phyloP scores from a whole-genome alignment of 2,797 vertebrate species.

The Platyrinchus mystaceus region DNA sequence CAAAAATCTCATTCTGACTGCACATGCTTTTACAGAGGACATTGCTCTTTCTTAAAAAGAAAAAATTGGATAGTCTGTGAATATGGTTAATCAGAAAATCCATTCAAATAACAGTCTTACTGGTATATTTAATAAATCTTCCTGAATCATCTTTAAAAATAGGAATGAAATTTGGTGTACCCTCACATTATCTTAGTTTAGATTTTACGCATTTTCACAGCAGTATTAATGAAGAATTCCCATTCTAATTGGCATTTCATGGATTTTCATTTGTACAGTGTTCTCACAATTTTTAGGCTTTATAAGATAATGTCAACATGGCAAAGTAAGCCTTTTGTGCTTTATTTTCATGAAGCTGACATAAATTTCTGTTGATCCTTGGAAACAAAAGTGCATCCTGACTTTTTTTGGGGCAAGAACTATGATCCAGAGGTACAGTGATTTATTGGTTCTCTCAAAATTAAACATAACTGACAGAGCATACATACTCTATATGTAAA shows the following conservation, averaged over 20 bases:
- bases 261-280: background rate
- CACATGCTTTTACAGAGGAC: background rate
- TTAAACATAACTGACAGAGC: background rate
- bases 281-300: background rate
- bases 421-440: background rate
- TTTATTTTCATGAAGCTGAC: background rate
- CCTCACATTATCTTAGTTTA: background rate
- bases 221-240: background rate
- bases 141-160: background rate
- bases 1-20: background rate
- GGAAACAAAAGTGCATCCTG: background rate
- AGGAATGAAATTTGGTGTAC: background rate
- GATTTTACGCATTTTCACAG: background rate
- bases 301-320: background rate
- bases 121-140: background rate
- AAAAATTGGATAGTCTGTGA: background rate
- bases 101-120: background rate
- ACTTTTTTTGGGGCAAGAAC: background rate
- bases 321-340: background rate
- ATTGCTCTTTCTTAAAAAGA: background rate
- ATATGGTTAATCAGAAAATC: background rate
- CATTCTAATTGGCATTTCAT: background rate
- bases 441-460: background rate
- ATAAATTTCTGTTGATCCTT: background rate
- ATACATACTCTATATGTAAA: rapidly evolving